phyloP scores from a whole-genome alignment of 2,113 vertebrate genomes.

The Fregata magnificens region DNA sequence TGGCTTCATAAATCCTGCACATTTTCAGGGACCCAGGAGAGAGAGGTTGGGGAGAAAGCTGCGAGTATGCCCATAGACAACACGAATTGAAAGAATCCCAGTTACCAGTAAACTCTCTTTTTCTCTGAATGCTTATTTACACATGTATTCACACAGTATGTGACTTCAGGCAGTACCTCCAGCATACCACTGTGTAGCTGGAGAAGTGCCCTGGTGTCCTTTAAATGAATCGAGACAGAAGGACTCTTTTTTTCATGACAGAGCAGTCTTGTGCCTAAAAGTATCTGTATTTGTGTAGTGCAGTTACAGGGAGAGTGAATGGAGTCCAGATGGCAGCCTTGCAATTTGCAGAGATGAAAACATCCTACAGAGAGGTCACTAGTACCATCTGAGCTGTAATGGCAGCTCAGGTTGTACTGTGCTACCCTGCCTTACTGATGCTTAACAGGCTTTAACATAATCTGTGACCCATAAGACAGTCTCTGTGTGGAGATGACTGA shows the following conservation, averaged over 20 bases:
- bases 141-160: not conserved
- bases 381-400: not conserved
- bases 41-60: not conserved
- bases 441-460: not conserved
- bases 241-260: not conserved
- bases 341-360: not conserved
- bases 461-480: not conserved
- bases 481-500: not conserved
- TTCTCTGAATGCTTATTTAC: not conserved
- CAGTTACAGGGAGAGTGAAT: not conserved
- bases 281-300: not conserved
- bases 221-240: not conserved
- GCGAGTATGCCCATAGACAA: not conserved
- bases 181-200: not conserved
- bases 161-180: not conserved
- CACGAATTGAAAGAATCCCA: not conserved
- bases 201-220: not conserved
- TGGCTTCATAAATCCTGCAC: not conserved
- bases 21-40: not conserved
- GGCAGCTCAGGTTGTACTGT: not conserved
- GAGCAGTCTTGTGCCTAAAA: not conserved
- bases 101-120: not conserved
- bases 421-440: not conserved
- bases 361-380: not conserved
- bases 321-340: slow-evolving; percentile 30